Evolutionary conservation across 2,888 invertebrate species (phyloP), one percentile per base, ranked within the genome.

Genomic region (Hirtodrosophila duncani): DNA sequence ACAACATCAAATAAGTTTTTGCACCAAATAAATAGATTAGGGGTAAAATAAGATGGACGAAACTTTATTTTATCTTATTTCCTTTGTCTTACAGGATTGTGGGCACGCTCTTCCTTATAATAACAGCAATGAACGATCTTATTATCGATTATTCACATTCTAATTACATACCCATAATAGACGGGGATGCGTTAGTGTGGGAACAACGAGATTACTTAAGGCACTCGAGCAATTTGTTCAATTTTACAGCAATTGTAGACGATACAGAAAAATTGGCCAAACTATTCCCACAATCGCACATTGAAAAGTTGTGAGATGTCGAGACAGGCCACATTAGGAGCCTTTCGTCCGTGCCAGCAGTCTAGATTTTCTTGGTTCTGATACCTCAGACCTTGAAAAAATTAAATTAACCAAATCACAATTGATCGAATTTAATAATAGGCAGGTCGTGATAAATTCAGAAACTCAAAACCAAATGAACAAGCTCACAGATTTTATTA

Each of bases 281-380:
- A 24, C n/a, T 30, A 5, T 37, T 49, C 7, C 42, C 39, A 6
- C 8, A 48, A 8, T 48, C 48, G 2, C 38, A 39, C 18, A 48
- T 39, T 26, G n/a, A 16, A 33, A 39, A 39, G 26, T 18, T 34
- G 18, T 27, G 33, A 21, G 39, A 33, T 5, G 48, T 39, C 18
- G 27, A 46, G 18, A 46, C 18, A 11, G 26, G 31, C 3, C 38
- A 46, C 13, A 3, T 10, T 1, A 11, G 17, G 11, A 27, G 8
- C 10, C n/a, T 48, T 9, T 33, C 39, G 21, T 39, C 20, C 8
- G 13, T 26, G 2, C 10, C 34, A 10, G 14, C 27, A 11, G 38
- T n/a, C n/a, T n/a, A n/a, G n/a, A n/a, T n/a, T n/a, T n/a, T n/a
- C n/a, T n/a, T n/a, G n/a, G n/a, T n/a, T n/a, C n/a, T n/a, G n/a